Percentiles rank a stretch among this genome's conserved stretches.
phyloP scores from a whole-genome alignment of 2,888 invertebrate species.

The Agrochola lychnidis region DNA sequence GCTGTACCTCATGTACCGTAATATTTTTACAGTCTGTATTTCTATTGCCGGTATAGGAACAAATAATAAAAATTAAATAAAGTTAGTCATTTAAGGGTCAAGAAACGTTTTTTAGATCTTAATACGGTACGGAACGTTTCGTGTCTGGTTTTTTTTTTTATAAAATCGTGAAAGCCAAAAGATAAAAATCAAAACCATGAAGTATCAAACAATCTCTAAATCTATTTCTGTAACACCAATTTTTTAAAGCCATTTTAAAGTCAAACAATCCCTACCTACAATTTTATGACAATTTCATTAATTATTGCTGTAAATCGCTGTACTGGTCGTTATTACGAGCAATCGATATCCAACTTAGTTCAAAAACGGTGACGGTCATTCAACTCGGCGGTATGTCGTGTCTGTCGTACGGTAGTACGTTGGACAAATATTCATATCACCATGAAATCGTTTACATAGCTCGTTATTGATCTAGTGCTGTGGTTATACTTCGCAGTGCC shows the following conservation, averaged over 20 bases:
- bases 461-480: conserved; percentile 63
- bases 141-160: not conserved
- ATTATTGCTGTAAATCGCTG: conserved; percentile 30
- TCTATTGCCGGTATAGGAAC: no score
- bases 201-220: not conserved
- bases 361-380: conserved; percentile 70
- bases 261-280: not conserved
- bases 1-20: no score
- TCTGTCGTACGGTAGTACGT: conserved; percentile 50
- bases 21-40: no score
- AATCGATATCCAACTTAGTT: conserved; percentile 66
- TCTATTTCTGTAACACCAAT: not conserved
- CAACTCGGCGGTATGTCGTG: conserved; percentile 66
- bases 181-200: conserved; percentile 1
- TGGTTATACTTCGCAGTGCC: conserved; percentile 31
- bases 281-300: conserved; percentile 15
- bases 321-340: conserved; percentile 48
- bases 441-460: conserved; percentile 58
- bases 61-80: no score
- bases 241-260: not conserved
- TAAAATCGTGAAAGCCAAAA: not conserved
- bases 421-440: conserved; percentile 62
- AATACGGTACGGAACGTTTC: no score
- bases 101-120: no score
- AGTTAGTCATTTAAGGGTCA: no score